A percentile compares a stretch with the other conserved stretches of the same genome.
Evolutionary conservation across 2,113 vertebrate species (phyloP).

Genomic region (Aleadryas rufinucha): DNA sequence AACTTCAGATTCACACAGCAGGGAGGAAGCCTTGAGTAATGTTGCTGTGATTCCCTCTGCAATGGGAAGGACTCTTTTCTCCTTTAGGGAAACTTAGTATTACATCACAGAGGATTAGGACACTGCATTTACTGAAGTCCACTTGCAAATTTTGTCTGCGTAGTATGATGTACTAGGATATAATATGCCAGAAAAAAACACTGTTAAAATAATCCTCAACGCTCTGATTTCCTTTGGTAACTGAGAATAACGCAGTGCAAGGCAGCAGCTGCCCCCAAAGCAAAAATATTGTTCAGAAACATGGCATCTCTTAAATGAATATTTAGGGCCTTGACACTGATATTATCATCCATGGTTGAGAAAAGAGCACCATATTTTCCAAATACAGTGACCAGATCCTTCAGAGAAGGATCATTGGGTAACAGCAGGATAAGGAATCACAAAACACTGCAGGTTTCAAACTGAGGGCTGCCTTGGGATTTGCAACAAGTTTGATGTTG

Average conservation of each 20-base stretch:
- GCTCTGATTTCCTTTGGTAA: neutral
- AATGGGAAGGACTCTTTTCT: neutral
- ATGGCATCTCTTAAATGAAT: neutral
- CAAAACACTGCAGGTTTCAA: neutral
- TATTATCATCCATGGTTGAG: neutral
- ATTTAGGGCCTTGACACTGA: neutral
- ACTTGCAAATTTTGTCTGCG: neutral
- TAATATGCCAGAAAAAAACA: neutral
- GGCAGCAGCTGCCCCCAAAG: neutral
- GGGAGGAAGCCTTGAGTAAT: neutral
- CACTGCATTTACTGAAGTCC: neutral
- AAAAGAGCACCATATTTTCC: neutral
- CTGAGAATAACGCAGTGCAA: neutral
- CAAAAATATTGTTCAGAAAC: neutral
- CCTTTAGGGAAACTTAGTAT: neutral
- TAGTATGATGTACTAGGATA: neutral
- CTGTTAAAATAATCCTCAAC: neutral
- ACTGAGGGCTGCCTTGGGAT: neutral
- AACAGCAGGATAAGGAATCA: neutral
- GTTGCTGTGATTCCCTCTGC: neutral
- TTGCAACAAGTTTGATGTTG: neutral
- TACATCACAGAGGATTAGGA: neutral
- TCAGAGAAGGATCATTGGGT: neutral
- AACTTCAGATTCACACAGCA: neutral
- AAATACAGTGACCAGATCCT: neutral